A percentile compares a stretch with the other conserved stretches of the same genome.
phyloP scores from a whole-genome alignment of 2,888 invertebrate species.

The Clivina fossor region DNA sequence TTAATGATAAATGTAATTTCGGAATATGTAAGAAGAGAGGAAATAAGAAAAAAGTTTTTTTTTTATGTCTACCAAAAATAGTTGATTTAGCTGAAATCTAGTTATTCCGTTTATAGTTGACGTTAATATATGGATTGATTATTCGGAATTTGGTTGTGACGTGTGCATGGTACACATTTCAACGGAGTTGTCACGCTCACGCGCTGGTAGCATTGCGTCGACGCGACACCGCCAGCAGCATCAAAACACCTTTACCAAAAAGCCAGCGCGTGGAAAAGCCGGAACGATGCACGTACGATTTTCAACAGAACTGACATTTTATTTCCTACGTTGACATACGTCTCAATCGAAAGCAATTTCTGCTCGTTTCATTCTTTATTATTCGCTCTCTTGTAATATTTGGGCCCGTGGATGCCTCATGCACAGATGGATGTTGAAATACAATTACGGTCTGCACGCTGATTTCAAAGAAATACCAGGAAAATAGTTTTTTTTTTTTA shows the following conservation, averaged over 20 bases:
- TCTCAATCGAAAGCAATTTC: conserved; percentile 41
- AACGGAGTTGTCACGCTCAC: conserved; percentile 7
- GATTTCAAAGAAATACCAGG: neutral
- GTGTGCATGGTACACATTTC: too few relatives aligned
- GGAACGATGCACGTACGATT: conserved; percentile 4
- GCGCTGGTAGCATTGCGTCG: conserved; percentile 1
- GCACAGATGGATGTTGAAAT: neutral
- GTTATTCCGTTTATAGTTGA: too few relatives aligned
- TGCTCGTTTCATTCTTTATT: conserved; percentile 33
- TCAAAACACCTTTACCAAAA: conserved; percentile 13
- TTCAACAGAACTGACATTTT: conserved; percentile 39
- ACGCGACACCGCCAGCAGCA: conserved; percentile 4
- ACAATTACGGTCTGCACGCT: neutral
- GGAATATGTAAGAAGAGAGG: too few relatives aligned
- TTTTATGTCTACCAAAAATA: too few relatives aligned
- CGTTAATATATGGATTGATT: too few relatives aligned
- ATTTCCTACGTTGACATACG: conserved; percentile 40
- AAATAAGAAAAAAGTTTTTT: too few relatives aligned
- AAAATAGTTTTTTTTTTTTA: neutral
- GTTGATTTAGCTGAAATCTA: too few relatives aligned
- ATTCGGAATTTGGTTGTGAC: too few relatives aligned
- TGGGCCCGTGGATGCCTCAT: neutral
- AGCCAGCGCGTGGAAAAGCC: conserved; percentile 8
- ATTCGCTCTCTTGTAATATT: conserved; percentile 32
- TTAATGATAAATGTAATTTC: too few relatives aligned